Conservation (phyloP, 2,888 invertebrate species). For the Cyaniris semiargus region DNA sequence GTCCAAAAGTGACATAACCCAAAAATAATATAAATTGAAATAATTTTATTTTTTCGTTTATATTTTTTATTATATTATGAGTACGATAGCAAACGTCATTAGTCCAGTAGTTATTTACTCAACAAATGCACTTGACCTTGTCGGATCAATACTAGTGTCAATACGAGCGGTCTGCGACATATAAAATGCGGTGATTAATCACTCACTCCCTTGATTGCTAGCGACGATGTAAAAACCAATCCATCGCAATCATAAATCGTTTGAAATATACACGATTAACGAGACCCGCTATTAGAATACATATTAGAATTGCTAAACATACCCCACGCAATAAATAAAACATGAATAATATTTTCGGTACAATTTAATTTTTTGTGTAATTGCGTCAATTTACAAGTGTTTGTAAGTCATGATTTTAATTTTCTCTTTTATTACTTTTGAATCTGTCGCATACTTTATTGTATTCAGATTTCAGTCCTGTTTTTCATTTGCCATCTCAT, state of each 20-base stretch:
- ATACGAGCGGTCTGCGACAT: constrained; percentile 49
- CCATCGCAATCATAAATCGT: constrained; percentile 6
- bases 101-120: constrained; percentile 31
- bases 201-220: constrained; percentile 40
- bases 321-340: not conserved
- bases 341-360: constrained; percentile 1
- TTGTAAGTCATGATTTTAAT: not conserved
- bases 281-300: constrained; percentile 1
- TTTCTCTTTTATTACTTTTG: not conserved
- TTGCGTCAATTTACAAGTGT: not conserved
- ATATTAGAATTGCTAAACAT: constrained; percentile 25
- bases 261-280: constrained; percentile 24
- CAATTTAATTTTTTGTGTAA: not conserved
- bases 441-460: not conserved
- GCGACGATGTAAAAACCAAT: constrained; percentile 29
- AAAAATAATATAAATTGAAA: not conserved
- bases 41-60: not conserved
- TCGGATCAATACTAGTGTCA: constrained; percentile 57
- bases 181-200: constrained; percentile 53
- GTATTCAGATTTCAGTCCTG: not conserved
- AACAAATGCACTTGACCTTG: constrained; percentile 59
- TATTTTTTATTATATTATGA: not conserved
- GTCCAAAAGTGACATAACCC: not conserved
- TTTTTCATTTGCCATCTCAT: not conserved
- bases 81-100: not conserved